A percentile compares a stretch with the other conserved stretches of the same genome.
These are phyloP conservation scores for Phaetusa simplex DNA, from an alignment of 2,113 vertebrate species.

Conservation along the genomic window DNA sequence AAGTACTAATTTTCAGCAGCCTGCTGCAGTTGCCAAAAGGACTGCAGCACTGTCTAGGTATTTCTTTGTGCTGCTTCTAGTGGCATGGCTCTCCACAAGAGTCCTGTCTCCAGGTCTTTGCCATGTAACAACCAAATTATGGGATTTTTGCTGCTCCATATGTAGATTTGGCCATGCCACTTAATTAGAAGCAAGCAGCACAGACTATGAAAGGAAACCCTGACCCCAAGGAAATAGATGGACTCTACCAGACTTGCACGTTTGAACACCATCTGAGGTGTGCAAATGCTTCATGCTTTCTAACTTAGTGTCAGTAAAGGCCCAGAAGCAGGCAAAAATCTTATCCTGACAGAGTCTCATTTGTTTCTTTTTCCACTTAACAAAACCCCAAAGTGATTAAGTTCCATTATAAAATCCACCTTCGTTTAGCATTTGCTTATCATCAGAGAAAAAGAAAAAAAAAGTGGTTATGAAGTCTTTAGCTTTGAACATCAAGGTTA, in stretches of 20 bases:
- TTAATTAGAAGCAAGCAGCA: not conserved
- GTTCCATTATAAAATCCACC: not conserved
- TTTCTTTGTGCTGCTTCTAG: not conserved
- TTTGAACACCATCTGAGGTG: not conserved
- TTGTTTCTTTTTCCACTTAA: not conserved
- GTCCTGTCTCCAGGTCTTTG: not conserved
- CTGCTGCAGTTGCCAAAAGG: not conserved
- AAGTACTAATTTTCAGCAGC: not conserved
- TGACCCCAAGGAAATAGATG: accelerated
- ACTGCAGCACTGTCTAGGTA: not conserved
- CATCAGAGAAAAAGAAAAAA: not conserved
- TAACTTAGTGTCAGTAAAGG: not conserved
- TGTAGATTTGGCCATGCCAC: not conserved
- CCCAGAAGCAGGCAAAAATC: not conserved
- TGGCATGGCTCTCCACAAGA: not conserved
- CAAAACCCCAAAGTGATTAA: not conserved
- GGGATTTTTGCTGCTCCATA: not conserved
- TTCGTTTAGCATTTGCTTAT: not conserved
- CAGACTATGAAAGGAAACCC: not conserved
- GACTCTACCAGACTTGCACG: not conserved
- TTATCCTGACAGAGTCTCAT: not conserved
- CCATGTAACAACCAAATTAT: not conserved
- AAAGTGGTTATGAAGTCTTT: not conserved
- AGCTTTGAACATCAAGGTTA: not conserved
- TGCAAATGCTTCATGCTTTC: not conserved